phyloP scores from a whole-genome alignment of 2,888 invertebrate species.

The Amiota communis region DNA sequence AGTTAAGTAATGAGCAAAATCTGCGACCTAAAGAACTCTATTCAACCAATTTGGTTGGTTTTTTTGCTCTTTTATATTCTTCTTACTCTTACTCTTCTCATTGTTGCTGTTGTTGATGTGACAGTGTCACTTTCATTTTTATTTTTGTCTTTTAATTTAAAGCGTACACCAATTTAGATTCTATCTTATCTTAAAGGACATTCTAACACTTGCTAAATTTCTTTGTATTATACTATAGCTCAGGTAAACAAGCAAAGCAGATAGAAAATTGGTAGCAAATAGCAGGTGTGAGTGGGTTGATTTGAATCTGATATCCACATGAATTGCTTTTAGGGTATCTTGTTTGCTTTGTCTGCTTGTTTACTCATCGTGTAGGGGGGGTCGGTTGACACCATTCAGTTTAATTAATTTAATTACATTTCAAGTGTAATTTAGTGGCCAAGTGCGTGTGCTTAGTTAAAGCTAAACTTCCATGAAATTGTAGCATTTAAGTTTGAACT shows the following conservation, averaged over 20 bases:
- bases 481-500: constrained; percentile 37
- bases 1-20: constrained; percentile 5
- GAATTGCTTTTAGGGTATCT: too few species aligned
- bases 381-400: constrained; percentile 43
- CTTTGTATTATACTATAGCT: too few species aligned
- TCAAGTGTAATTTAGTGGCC: constrained; percentile 66
- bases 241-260: too few species aligned
- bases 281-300: too few species aligned
- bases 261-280: too few species aligned
- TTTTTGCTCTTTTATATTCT: not conserved
- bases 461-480: constrained; percentile 23
- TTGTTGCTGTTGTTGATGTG: not conserved
- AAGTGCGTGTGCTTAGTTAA: constrained; percentile 53
- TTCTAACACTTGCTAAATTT: too few species aligned
- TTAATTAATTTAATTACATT: constrained; percentile 71
- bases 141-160: constrained; percentile 6
- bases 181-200: constrained; percentile 58
- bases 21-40: not conserved
- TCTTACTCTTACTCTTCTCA: not conserved
- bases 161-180: constrained; percentile 43
- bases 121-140: not conserved
- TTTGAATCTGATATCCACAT: too few species aligned
- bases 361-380: not conserved
- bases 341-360: too few species aligned
- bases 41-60: not conserved